These are phyloP conservation scores for Scatophagus argus DNA, from an alignment of 2,113 vertebrate species.

Conservation along the genomic window DNA sequence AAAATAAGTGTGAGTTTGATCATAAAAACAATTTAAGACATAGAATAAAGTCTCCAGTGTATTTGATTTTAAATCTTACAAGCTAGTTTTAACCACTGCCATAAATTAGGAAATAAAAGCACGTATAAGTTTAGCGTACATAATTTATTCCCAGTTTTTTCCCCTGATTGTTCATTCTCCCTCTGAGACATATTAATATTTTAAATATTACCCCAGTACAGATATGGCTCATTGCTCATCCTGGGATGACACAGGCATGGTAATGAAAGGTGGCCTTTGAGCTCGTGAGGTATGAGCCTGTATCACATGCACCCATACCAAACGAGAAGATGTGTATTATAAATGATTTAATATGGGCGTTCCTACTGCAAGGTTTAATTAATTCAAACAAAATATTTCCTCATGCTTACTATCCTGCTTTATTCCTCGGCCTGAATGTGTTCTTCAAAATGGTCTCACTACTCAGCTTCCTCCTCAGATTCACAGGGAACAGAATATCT, in stretches of 20 bases:
- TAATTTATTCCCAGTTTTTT: slow-evolving; percentile 70
- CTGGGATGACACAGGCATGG: slow-evolving; percentile 54
- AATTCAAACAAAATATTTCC: slow-evolving; percentile 49
- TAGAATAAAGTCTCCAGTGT: not conserved
- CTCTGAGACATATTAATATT: slow-evolving; percentile 71
- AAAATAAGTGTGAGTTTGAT: not conserved
- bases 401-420: not conserved
- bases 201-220: slow-evolving; percentile 65
- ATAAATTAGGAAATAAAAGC: slow-evolving; percentile 59
- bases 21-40: not conserved
- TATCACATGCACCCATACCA: slow-evolving; percentile 45
- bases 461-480: slow-evolving; percentile 17
- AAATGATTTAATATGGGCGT: slow-evolving; percentile 64
- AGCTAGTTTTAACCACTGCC: slow-evolving; percentile 10
- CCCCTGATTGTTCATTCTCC: slow-evolving; percentile 46
- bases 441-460: slow-evolving; percentile 23
- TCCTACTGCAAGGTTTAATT: slow-evolving; percentile 61
- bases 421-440: slow-evolving; percentile 14
- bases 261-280: slow-evolving; percentile 52
- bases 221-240: slow-evolving; percentile 68
- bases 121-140: slow-evolving; percentile 48
- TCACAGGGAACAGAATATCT: slow-evolving; percentile 50
- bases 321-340: slow-evolving; percentile 59
- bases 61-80: slow-evolving; percentile 29
- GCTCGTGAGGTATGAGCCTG: slow-evolving; percentile 26